Evolutionary conservation across 1,140 invertebrate species (phyloP).

Genomic region (Cecropterus lyciades): DNA sequence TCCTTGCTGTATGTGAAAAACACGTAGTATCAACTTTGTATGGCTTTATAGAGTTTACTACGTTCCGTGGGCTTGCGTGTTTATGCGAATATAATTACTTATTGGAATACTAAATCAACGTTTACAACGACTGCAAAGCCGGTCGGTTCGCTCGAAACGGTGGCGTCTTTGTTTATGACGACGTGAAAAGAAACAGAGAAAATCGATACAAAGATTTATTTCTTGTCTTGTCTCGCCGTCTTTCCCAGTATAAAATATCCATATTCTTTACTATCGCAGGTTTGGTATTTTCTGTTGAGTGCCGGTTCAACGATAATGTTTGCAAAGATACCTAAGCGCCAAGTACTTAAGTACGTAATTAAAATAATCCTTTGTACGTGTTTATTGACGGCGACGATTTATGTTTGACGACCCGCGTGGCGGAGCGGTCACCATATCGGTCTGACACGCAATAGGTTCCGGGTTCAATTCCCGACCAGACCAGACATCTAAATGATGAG

Average conservation of each 20-base stretch:
- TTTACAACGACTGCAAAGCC: constrained; percentile 14
- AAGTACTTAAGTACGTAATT: too few relatives aligned
- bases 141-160: constrained; percentile 8
- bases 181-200: constrained; percentile 25
- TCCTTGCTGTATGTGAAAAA: background rate
- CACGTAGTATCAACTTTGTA: background rate
- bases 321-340: background rate
- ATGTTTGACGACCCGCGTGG: too few relatives aligned
- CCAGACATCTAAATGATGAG: too few relatives aligned
- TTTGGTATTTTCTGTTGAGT: background rate
- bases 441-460: too few relatives aligned
- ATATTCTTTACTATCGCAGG: background rate
- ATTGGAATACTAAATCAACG: constrained; percentile 28
- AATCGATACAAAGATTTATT: constrained; percentile 26
- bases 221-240: constrained; percentile 12
- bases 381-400: too few relatives aligned
- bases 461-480: too few relatives aligned
- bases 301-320: background rate
- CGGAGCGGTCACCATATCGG: too few relatives aligned
- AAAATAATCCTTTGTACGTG: too few relatives aligned
- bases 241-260: constrained; percentile 1
- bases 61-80: constrained; percentile 12
- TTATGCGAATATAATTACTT: constrained; percentile 28
- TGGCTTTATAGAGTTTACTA: constrained; percentile 1
- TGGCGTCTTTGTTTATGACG: constrained; percentile 21